phyloP scores from a whole-genome alignment of 2,113 vertebrate species.

The Phalacrocorax brasilianus region DNA sequence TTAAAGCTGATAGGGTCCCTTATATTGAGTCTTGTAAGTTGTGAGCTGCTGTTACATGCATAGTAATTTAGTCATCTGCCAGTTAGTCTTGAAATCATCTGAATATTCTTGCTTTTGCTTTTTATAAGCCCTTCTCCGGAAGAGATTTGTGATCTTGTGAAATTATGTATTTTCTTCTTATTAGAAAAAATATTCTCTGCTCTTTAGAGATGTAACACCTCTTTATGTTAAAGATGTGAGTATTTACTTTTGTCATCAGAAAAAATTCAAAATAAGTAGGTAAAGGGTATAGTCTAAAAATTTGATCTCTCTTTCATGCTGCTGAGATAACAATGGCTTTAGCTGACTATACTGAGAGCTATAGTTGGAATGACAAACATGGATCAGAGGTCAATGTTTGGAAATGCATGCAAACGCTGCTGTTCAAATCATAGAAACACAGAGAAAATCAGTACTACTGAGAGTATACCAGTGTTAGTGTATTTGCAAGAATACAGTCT shows the following conservation, averaged over 20 bases:
- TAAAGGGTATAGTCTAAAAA: slow-evolving; percentile 2
- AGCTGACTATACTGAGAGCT: not conserved
- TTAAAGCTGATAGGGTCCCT: not conserved
- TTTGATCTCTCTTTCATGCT: not conserved
- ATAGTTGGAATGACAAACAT: not conserved
- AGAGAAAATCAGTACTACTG: slow-evolving; percentile 12
- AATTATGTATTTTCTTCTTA: slow-evolving; percentile 4
- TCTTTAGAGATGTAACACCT: not conserved
- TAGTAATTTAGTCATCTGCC: not conserved
- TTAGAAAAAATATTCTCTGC: not conserved
- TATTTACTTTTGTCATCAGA: slow-evolving; percentile 16
- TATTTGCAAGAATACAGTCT: not conserved
- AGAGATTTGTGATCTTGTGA: slow-evolving; percentile 1
- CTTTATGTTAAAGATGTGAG: not conserved
- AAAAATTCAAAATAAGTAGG: not conserved
- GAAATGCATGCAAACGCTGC: not conserved
- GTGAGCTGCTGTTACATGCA: not conserved
- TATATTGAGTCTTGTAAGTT: not conserved
- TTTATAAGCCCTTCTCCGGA: not conserved
- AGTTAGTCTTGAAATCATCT: not conserved
- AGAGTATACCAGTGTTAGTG: not conserved
- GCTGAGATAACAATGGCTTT: not conserved
- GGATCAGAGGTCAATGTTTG: not conserved
- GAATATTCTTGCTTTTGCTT: not conserved
- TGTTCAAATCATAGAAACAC: not conserved